Evolutionary conservation across 1,140 invertebrate species (phyloP), one percentile per base, ranked within the genome.

Genomic region (Cephus cinctus): DNA sequence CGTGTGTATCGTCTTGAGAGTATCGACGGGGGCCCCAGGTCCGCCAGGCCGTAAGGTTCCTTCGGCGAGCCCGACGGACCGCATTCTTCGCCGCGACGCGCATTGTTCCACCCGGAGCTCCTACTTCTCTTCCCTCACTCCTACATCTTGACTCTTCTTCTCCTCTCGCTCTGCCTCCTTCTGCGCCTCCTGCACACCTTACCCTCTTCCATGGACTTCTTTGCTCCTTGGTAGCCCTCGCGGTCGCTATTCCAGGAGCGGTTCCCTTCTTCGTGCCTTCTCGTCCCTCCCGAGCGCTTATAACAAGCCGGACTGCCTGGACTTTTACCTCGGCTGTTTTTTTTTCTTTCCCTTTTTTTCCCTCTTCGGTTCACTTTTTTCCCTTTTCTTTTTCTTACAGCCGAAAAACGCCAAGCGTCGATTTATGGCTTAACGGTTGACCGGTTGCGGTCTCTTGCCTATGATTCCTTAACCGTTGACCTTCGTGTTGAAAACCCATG

Each of bases 41-140:
- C 38, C 46, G 34, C 43, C 52, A 46, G 25, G 25, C 6, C 6
- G n/a, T 27, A 6, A n/a, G 25, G 47, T 61, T 52, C 47, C 50
- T 61, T 47, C 48, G 36, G 45, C 60, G 51, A 57, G 61, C 65
- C 73, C 70, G 73, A 73, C 75, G 70, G 67, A 71, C 73, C 64
- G 64, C 73, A 77, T 77, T 77, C 72, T 76, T 76, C 60, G 65
- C 60, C 60, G 59, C 69, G 63, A 73, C 65, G 67, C 71, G 71
- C 73, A 77, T 77, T 77, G 75, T 77, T 75, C 66, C 66, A 50
- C 47, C 53, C 55, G 27, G 34, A 15, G 31, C 30, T 58, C 36
- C 41, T 54, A 49, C 44, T 47, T 54, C 48, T 52, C 47, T 35
- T 42, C 48, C 46, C 47, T 54, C 47, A 49, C 47, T 56, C 46